phyloP scores from a whole-genome alignment of 2,888 invertebrate species.

The Allygus modestus region DNA sequence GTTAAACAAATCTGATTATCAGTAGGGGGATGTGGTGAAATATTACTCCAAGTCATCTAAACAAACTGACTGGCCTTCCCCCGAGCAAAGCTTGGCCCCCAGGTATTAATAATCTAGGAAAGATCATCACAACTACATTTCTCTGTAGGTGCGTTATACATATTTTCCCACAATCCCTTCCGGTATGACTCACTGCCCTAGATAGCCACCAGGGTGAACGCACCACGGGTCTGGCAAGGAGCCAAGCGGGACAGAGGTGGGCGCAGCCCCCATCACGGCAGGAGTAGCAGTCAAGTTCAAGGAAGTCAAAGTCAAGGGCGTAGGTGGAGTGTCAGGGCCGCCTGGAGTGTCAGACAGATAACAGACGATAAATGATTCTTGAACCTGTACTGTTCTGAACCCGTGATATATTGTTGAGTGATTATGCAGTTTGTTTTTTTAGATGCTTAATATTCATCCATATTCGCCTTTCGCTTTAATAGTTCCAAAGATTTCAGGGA shows the following conservation, averaged over 20 bases:
- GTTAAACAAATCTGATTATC: too few relatives aligned
- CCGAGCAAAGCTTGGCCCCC: too few relatives aligned
- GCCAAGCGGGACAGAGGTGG: constrained; percentile 18
- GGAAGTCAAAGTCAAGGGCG: constrained; percentile 12
- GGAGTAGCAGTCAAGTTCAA: neutral
- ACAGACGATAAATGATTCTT: neutral
- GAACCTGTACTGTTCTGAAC: neutral
- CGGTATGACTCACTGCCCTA: neutral
- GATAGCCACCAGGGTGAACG: neutral
- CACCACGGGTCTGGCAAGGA: neutral
- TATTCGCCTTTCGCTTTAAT: too few relatives aligned
- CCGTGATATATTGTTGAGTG: too few relatives aligned
- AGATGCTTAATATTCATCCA: too few relatives aligned
- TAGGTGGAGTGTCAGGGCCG: neutral
- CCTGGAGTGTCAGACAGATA: neutral
- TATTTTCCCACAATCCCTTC: neutral
- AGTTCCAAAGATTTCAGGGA: too few relatives aligned
- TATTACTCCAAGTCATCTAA: too few relatives aligned
- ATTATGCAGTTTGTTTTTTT: too few relatives aligned
- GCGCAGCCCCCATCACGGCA: constrained; percentile 2
- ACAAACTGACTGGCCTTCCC: too few relatives aligned
- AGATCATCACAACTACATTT: too few relatives aligned
- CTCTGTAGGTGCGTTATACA: neutral
- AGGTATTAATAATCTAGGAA: too few relatives aligned
- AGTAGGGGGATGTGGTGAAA: too few relatives aligned